Base-by-base conservation (phyloP, 2,888 invertebrate species). In the Volucella bombylans region DNA sequence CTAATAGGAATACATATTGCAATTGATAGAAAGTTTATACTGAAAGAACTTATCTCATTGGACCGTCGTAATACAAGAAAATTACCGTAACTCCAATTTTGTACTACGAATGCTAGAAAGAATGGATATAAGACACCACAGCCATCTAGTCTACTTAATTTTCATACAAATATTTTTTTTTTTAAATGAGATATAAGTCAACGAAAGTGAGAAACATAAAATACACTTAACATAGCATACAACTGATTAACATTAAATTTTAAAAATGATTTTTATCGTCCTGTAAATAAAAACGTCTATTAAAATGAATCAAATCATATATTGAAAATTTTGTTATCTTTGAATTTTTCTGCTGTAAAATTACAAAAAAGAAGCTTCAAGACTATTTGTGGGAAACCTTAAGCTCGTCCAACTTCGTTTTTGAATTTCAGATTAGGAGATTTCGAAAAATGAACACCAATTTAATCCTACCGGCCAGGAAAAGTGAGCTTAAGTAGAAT, bases 141-240 rank as follows among this genome's bases (percentile, higher is more conserved):
- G 61, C 81, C 85, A 81, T 85, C 85, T 85, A 85, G 85, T 85
- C 85, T 81, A 72, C 62, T 80, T 81, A 76, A 76, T 81, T 85
- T 81, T 85, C 85, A 85, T 85, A 85, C 43, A 81, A 77, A 81
- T 72, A 85, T 77, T 85, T 81, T 85, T 85, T 81, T 85, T 85
- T 76, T 85, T 77, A 68, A 52, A 76, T 81, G 81, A 81, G 72
- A 85, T 76, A 69, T 85, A 85, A 85, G 80, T 71, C 76, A 77
- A 68, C 85, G 81, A 85, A 67, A 50, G 52, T 55, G 67, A 47
- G 50, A 57, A 69, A 73, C 59, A 62, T 55, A 68, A 45, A 54
- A 69, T 50, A 78, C 39, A 57, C 8, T 64, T 59, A 73, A 73
- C 45, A 41, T 31, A 31, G 6, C 31, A 31, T 31, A 31, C 31